Evolutionary conservation across 2,888 invertebrate genomes (phyloP).

Genomic region (Phasia obesa): DNA sequence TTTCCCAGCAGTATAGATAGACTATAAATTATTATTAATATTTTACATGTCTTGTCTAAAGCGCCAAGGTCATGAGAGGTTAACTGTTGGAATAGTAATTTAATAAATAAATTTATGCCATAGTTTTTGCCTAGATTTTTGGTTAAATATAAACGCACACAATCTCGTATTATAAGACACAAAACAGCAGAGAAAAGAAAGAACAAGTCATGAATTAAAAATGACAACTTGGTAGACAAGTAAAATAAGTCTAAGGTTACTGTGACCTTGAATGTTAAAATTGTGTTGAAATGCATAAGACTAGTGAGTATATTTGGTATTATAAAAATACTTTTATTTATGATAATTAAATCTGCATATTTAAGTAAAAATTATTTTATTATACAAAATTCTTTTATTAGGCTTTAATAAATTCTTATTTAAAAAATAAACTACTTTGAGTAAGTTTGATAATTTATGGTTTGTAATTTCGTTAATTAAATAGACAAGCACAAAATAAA

Average conservation of each 20-base stretch:
- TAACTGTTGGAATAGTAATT: slow-evolving; percentile 26
- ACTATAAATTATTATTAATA: slow-evolving; percentile 59
- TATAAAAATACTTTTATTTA: not conserved
- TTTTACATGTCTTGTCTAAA: slow-evolving; percentile 33
- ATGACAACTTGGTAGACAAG: slow-evolving; percentile 45
- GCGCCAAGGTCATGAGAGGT: slow-evolving; percentile 55
- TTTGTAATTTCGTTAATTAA: slow-evolving; percentile 62
- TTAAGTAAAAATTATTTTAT: too few relatives aligned
- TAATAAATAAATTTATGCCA: not conserved
- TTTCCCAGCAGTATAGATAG: slow-evolving; percentile 22
- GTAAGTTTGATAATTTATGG: slow-evolving; percentile 44
- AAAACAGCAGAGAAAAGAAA: not conserved
- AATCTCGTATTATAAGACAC: too few relatives aligned
- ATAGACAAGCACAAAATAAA: not conserved
- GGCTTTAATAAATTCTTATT: not conserved
- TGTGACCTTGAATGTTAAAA: slow-evolving; percentile 43
- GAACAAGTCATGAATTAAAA: slow-evolving; percentile 61
- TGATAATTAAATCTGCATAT: not conserved
- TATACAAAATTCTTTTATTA: not conserved
- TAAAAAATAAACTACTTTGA: not conserved
- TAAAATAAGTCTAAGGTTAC: not conserved
- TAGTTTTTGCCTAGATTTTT: too few relatives aligned
- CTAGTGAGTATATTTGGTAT: slow-evolving; percentile 19
- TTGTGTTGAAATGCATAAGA: slow-evolving; percentile 25
- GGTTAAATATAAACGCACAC: too few relatives aligned